Evolutionary conservation across 1,140 invertebrate genomes (phyloP), one percentile per base, ranked within the genome.

Genomic region (Papilio dardanus): DNA sequence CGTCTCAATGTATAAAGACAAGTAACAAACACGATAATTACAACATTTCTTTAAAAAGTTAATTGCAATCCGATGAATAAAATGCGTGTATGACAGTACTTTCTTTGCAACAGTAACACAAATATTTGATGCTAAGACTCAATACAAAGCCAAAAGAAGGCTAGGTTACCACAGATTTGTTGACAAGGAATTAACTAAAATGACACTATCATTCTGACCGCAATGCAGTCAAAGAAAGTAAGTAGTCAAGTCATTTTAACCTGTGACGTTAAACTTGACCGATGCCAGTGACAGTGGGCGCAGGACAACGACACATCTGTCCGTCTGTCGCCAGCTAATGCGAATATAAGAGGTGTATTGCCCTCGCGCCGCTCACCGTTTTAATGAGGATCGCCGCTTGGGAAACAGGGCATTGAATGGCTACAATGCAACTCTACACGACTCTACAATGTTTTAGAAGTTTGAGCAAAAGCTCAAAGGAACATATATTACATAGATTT

Each of bases 231-330:
- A 54, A 54, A 62, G 19, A n/a, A n/a, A 66, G 0, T 28, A 35
- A 24, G 33, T n/a, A 66, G 8, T 14, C 5, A 35, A 68, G 35
- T 37, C 33, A 19, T 16, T 21, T 42, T 28, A 40, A 69, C 19
- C 67, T 69, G 33, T 24, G 19, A 74, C 75, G 37, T 3, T 83
- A 77, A 82, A 83, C 80, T 85, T 81, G 83, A 85, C 80, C 82
- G 78, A 77, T 81, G 75, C 81, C 71, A 71, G 75, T 74, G 54
- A 65, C 79, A 46, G 42, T n/a, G 42, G 42, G 42, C 80, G 74
- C 77, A 83, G 84, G 81, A 80, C 84, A 74, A 82, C 81, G 84
- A 84, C 84, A 79, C 84, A 68, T 77, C 37, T 75, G 80, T 58
- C 71, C 65, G 71, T 79, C 71, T 80, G 80, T 81, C 76, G 77